Percentiles rank a stretch among this genome's conserved stretches.
Conservation (phyloP, 2,797 vertebrate species). For the Tenualosa ilisha region DNA sequence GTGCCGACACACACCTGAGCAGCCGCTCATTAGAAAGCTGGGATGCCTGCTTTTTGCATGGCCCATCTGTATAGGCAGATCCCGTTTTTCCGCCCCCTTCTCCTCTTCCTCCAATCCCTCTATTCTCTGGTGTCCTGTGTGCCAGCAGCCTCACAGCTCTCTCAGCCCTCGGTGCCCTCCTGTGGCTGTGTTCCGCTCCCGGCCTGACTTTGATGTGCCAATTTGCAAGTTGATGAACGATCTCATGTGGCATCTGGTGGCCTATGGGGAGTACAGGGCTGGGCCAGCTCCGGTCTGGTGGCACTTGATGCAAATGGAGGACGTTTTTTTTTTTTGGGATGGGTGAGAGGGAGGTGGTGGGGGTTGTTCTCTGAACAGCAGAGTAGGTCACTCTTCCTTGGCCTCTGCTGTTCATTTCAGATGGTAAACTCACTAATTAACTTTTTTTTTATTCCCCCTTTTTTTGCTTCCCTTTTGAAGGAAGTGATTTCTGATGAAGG, state of each 20-base stretch:
- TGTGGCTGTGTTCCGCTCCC: slow-evolving; percentile 65
- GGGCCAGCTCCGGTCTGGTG: slow-evolving; percentile 55
- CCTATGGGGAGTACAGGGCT: slow-evolving; percentile 72
- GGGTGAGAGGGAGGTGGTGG: not conserved
- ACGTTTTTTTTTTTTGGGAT: not conserved
- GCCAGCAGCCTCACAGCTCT: not conserved
- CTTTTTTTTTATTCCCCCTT: slow-evolving; percentile 21
- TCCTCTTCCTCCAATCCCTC: slow-evolving; percentile 45
- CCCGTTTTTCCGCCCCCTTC: slow-evolving; percentile 27
- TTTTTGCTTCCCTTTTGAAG: slow-evolving; percentile 48
- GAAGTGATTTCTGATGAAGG: slow-evolving; percentile 74
- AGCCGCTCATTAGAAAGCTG: not conserved
- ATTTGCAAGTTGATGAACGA: slow-evolving; percentile 86
- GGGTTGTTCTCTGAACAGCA: slow-evolving; percentile 1
- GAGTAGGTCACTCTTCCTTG: slow-evolving; percentile 56
- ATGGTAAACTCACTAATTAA: slow-evolving; percentile 81
- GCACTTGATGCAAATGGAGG: slow-evolving; percentile 69
- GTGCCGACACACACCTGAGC: slow-evolving; percentile 11
- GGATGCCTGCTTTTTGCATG: slow-evolving; percentile 3
- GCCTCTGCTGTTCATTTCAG: slow-evolving; percentile 66
- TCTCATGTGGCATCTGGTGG: slow-evolving; percentile 77
- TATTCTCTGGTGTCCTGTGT: slow-evolving; percentile 14
- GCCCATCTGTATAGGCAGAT: slow-evolving; percentile 39
- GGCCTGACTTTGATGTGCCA: slow-evolving; percentile 82
- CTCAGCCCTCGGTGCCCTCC: slow-evolving; percentile 24